Evolutionary conservation across 2,888 invertebrate species (phyloP).

Genomic region (Apodemia mormo): DNA sequence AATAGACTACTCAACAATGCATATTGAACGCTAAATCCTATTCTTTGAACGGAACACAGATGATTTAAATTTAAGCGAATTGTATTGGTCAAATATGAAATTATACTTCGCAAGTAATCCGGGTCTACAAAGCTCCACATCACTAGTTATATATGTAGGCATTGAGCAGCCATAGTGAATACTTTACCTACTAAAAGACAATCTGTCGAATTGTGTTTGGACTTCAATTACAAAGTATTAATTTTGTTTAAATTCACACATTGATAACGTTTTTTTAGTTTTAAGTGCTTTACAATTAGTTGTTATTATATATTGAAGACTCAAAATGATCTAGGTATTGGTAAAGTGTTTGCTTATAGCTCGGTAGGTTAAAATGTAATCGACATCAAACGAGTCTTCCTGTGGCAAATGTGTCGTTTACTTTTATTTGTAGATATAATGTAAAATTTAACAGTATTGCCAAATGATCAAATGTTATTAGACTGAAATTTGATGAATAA

Average conservation of each 20-base stretch:
- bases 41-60: no score
- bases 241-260: neutral
- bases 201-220: no score
- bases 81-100: no score
- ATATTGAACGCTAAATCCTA: no score
- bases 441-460: conserved; percentile 74
- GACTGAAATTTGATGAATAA: conserved; percentile 61
- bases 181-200: neutral
- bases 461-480: conserved; percentile 79
- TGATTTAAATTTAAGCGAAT: no score
- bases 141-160: neutral
- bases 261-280: neutral
- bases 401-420: conserved; percentile 62
- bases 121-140: neutral
- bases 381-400: conserved; percentile 63
- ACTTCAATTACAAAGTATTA: neutral
- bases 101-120: no score
- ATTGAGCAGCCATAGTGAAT: neutral
- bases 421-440: conserved; percentile 60
- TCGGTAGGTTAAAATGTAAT: neutral
- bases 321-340: neutral
- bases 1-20: no score
- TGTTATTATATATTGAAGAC: neutral
- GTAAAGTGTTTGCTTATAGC: neutral
- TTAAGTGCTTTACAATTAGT: neutral